Evolutionary conservation across 1,140 invertebrate species (phyloP).

Genomic region (Achroia grisella): DNA sequence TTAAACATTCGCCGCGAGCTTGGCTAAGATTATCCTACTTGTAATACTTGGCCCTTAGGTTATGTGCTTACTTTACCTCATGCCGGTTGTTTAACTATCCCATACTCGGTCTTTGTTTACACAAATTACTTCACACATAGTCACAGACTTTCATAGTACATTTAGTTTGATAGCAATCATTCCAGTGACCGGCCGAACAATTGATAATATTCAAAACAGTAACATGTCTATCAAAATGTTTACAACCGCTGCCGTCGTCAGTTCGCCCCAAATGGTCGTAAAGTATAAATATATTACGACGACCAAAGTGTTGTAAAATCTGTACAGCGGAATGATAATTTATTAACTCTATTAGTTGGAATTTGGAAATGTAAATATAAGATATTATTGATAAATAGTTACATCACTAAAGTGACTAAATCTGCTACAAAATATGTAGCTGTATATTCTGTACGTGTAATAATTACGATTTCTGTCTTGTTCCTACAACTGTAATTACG

Average conservation of each 20-base stretch:
- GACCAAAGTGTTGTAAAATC: neutral
- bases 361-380: too few relatives aligned
- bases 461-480: too few relatives aligned
- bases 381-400: too few relatives aligned
- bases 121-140: constrained; percentile 35
- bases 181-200: too few relatives aligned
- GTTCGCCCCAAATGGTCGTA: neutral
- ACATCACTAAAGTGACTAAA: too few relatives aligned
- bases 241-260: neutral
- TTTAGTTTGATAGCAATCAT: neutral
- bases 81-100: constrained; percentile 23
- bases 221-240: neutral
- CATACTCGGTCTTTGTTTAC: constrained; percentile 24
- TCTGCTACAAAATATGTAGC: too few relatives aligned
- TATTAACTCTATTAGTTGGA: too few relatives aligned
- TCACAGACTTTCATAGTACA: neutral
- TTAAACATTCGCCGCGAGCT: constrained; percentile 40
- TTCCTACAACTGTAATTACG: too few relatives aligned
- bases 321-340: neutral
- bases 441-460: too few relatives aligned
- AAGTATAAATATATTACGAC: neutral
- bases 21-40: constrained; percentile 37
- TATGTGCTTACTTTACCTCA: constrained; percentile 25
- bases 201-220: too few relatives aligned
- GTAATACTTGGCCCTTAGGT: constrained; percentile 32